Base-by-base conservation (phyloP, 1,140 invertebrate species). In the Dreissena rostriformis region DNA sequence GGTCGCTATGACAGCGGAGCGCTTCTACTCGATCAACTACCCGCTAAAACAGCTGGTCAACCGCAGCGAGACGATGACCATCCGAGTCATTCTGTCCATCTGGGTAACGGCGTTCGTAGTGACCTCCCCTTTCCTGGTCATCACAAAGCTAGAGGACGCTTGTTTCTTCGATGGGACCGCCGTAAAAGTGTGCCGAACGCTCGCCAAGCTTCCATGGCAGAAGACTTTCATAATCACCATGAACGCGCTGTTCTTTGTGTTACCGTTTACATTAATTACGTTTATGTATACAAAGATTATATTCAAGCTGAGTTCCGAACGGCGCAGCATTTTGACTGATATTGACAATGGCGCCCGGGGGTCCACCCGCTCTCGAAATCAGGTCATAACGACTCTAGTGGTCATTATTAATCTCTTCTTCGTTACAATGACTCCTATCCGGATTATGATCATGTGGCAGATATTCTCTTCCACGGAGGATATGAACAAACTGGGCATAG, bases 311-410 rank as follows among this genome's bases (percentile, higher is more conserved):
- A 80, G 49, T 51, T 82, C 71, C 28, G 63, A 75, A 57, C 17
- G 61, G 24, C 11, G 77, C 49, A 24, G 75, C 28, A 10, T 81
- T 53, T 73, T 17, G 71, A 67, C 19, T 51, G 55, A 66, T 67
- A 84, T 81, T 61, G 77, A 68, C 82, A 78, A 22, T 53, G 53
- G 28, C 53, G 75, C 75, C 1, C 17, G 61, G 19, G n/a, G 51
- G 8, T 67, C 77, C n/a, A 66, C 55, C 22, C 65, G 77, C 11
- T 51, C 78, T 17, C 53, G 90, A n/a, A 85, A 74, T 63, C 95
- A 96, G 90, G 95, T 96, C 22, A 96, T 98, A 12, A 90, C 97
- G 26, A 98, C 98, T 97, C 94, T 98, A n/a, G n/a, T n/a, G n/a
- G n/a, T n/a, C n/a, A n/a, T n/a, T n/a, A n/a, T n/a, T n/a, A n/a